Percentiles rank a stretch among this genome's conserved stretches.
phyloP scores from a whole-genome alignment of 1,140 invertebrate species.

The Meloidogyne chitwoodi region DNA sequence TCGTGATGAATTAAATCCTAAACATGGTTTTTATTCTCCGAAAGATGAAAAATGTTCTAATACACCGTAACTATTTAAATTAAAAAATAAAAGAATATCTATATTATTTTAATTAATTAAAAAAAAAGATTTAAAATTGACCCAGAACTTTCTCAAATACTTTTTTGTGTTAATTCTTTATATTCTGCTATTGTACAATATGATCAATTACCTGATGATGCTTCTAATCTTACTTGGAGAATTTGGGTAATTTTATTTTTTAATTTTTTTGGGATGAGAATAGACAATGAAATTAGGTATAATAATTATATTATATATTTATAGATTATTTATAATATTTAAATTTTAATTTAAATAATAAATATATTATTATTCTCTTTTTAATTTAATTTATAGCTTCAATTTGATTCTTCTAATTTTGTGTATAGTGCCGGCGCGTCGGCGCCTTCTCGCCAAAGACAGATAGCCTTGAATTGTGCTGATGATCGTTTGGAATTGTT shows the following conservation, averaged over 20 bases:
- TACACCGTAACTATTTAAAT: slow-evolving; percentile 31
- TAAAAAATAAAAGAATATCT: neutral
- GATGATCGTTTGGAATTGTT: slow-evolving; percentile 31
- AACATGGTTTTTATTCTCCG: slow-evolving; percentile 24
- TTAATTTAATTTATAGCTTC: slow-evolving; percentile 16
- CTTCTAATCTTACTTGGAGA: slow-evolving; percentile 24
- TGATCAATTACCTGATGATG: slow-evolving; percentile 29
- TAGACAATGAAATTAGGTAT: no score
- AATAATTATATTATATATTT: no score
- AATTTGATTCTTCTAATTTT: slow-evolving; percentile 19
- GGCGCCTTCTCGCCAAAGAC: neutral
- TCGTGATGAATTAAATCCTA: neutral
- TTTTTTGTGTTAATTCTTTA: slow-evolving; percentile 32
- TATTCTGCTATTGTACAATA: slow-evolving; percentile 41
- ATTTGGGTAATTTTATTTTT: slow-evolving; percentile 17
- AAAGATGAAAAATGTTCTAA: slow-evolving; percentile 19
- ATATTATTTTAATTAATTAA: slow-evolving; percentile 1
- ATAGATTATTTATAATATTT: neutral
- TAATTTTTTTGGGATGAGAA: neutral
- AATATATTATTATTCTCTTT: neutral
- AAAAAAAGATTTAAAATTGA: slow-evolving; percentile 30
- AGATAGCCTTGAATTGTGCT: slow-evolving; percentile 33
- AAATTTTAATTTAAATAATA: neutral
- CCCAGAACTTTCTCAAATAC: slow-evolving; percentile 32
- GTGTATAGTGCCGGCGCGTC: slow-evolving; percentile 30